phyloP scores from a whole-genome alignment of 2,888 invertebrate genomes.

The Rotaria sp. region DNA sequence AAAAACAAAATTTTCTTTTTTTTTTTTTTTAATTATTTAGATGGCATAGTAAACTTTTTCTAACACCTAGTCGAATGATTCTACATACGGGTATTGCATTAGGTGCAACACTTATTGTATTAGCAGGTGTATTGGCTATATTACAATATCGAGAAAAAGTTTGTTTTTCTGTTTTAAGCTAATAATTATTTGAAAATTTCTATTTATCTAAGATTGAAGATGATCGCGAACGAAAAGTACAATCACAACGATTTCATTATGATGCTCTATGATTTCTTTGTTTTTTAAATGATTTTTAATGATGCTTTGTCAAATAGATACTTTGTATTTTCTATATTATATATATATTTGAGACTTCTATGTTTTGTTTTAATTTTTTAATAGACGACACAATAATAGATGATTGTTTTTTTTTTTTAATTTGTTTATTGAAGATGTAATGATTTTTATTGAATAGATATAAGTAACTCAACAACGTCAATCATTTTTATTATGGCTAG shows the following conservation, averaged over 20 bases:
- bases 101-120: slow-evolving; percentile 30
- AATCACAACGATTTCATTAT: slow-evolving; percentile 38
- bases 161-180: not conserved
- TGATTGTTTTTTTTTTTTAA: not conserved
- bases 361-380: not conserved
- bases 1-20: not conserved
- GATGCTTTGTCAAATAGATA: not conserved
- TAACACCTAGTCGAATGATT: slow-evolving; percentile 39
- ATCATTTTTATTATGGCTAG: not conserved
- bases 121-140: slow-evolving; percentile 30
- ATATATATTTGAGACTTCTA: not conserved
- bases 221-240: slow-evolving; percentile 37
- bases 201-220: slow-evolving; percentile 32
- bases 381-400: not conserved
- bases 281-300: not conserved
- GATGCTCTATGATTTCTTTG: slow-evolving; percentile 32
- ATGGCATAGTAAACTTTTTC: slow-evolving; percentile 39
- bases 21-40: not conserved
- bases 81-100: slow-evolving; percentile 39
- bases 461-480: not conserved
- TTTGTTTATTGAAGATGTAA: not conserved
- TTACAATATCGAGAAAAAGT: slow-evolving; percentile 39
- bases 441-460: not conserved
- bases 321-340: not conserved
- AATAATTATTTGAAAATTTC: not conserved